Evolutionary conservation across 2,797 vertebrate species (phyloP), one percentile per base, ranked within the genome.

Genomic region (Lindbergichthys nudifrons): DNA sequence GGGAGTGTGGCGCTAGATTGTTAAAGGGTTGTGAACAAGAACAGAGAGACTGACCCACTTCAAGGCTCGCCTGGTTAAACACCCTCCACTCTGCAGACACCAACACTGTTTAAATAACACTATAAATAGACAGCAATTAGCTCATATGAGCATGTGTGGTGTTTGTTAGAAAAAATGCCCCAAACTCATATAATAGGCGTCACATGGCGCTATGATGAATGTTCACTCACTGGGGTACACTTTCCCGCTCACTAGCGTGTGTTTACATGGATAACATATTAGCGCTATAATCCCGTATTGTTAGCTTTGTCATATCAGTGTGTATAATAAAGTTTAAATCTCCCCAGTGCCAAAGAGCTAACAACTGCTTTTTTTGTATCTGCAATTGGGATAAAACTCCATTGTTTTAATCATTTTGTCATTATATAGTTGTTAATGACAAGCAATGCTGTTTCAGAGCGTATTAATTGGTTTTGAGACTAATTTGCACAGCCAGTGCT

Each of bases 381-480:
- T 12, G 1, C 23, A 56, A 18, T 41, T 19, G 21, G 23, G n/a
- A 73, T 57, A 75, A 56, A 74, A 73, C 46, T 43, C 12, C n/a
- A 73, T 59, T 73, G 36, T 79, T 83, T 82, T 64, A 77, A 78
- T 45, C 65, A 81, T 81, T 60, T 47, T 10, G 30, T 65, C 63
- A 52, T 88, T 70, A 81, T 26, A 73, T 70, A 53, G 39, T 77
- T 73, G 66, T 86, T 82, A 80, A 73, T 78, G 32, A 60, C 23
- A 64, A 68, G 61, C 57, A 15, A 51, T 15, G 54, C 30, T 14
- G 26, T 80, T 75, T 57, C 53, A 69, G 68, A 79, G 75, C n/a
- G 23, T 76, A 45, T 79, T 54, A 82, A 84, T 64, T 72, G 63
- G 48, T 26, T 72, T 46, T 32, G 56, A 75, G 64, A 76, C 5